These are phyloP conservation scores for Vanacampus margaritifer DNA, from an alignment of 2,113 vertebrate species.

Conservation along the genomic window DNA sequence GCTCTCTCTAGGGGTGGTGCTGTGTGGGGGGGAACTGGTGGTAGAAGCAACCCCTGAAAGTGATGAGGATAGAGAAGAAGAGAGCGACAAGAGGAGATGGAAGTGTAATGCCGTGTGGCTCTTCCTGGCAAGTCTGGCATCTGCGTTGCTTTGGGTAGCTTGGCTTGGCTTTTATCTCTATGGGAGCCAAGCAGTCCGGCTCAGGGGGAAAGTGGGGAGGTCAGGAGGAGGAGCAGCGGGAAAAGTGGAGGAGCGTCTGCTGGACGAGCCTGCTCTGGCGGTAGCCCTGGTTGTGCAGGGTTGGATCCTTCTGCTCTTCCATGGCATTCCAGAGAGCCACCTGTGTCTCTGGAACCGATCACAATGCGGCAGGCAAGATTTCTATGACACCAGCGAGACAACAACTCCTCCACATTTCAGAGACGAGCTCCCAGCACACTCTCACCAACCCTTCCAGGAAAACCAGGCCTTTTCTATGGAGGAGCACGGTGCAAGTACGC, in stretches of 20 bases:
- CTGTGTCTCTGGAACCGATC: slow-evolving; percentile 79
- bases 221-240: slow-evolving; percentile 71
- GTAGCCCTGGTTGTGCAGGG: slow-evolving; percentile 89
- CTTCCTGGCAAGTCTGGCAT: slow-evolving; percentile 83
- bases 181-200: slow-evolving; percentile 73
- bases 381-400: slow-evolving; percentile 86
- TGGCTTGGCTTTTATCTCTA: slow-evolving; percentile 96
- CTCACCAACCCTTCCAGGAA: slow-evolving; percentile 84
- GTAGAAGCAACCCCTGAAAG: slow-evolving; percentile 64
- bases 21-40: slow-evolving; percentile 83
- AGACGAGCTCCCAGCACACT: slow-evolving; percentile 82
- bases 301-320: slow-evolving; percentile 91
- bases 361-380: slow-evolving; percentile 82
- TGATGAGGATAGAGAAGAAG: slow-evolving; percentile 64
- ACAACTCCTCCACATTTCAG: slow-evolving; percentile 79
- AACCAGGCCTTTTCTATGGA: slow-evolving; percentile 94
- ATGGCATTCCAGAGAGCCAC: slow-evolving; percentile 91
- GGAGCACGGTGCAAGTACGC: slow-evolving; percentile 87
- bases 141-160: slow-evolving; percentile 87
- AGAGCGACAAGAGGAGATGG: slow-evolving; percentile 79
- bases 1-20: slow-evolving; percentile 80
- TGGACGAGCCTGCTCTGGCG: slow-evolving; percentile 89
- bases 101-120: slow-evolving; percentile 88
- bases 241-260: slow-evolving; percentile 65
- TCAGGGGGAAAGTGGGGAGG: slow-evolving; percentile 41